Evolutionary conservation across 35 echinoderm and acorn worm genomes (phyloP).

Genomic region (Chiridota heheva): DNA sequence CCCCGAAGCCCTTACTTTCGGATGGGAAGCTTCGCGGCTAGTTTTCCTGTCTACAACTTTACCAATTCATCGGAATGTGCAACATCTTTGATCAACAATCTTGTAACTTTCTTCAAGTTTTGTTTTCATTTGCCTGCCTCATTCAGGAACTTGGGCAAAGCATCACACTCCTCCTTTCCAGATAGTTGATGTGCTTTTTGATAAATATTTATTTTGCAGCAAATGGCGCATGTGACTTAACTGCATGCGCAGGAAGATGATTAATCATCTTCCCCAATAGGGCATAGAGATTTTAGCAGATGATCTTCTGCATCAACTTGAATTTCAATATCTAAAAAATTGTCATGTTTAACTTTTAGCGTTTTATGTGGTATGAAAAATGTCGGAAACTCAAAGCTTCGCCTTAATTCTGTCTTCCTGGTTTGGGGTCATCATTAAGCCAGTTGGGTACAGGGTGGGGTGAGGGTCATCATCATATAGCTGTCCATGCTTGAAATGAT

Average conservation of each 20-base stretch:
- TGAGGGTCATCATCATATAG: slow-evolving; percentile 1
- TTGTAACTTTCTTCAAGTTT: slow-evolving; percentile 22
- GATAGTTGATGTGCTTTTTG: background rate
- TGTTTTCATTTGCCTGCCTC: background rate
- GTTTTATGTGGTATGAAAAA: no score
- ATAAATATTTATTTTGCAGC: background rate
- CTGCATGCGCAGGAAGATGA: slow-evolving; percentile 10
- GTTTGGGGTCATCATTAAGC: no score
- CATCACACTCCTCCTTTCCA: slow-evolving; percentile 1
- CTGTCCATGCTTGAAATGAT: slow-evolving; percentile 34
- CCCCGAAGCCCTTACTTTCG: no score
- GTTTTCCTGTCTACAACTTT: slow-evolving; percentile 37
- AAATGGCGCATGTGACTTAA: background rate
- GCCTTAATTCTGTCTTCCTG: no score
- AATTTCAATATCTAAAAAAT: slow-evolving; percentile 17
- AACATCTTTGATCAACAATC: slow-evolving; percentile 18
- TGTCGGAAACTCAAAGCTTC: no score
- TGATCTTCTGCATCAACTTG: slow-evolving; percentile 7
- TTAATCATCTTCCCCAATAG: slow-evolving; percentile 10
- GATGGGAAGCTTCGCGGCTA: no score
- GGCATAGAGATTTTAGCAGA: background rate
- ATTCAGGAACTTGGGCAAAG: background rate
- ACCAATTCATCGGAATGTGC: slow-evolving; percentile 33
- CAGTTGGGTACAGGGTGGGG: no score
- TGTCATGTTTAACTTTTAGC: no score